Evolutionary conservation across 2,888 invertebrate species (phyloP).

Genomic region (Dioctria rufipes): DNA sequence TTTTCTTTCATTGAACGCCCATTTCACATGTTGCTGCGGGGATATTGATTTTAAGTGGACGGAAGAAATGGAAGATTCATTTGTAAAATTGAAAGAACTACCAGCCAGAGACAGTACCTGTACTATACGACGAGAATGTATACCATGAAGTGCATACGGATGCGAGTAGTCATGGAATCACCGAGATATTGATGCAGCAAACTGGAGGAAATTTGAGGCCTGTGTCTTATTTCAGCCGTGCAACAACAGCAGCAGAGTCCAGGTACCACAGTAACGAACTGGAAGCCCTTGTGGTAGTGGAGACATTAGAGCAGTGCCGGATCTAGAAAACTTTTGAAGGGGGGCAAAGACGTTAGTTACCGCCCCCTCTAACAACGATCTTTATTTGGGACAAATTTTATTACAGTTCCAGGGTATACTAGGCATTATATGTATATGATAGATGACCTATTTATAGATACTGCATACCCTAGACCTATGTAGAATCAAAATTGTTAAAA

Average conservation of each 20-base stretch:
- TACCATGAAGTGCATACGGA: background rate
- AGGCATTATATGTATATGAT: no score
- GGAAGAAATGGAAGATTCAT: background rate
- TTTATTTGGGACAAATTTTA: no score
- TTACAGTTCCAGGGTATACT: no score
- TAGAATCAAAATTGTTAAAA: no score
- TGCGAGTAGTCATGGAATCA: background rate
- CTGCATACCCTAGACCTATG: no score
- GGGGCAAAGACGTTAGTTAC: no score
- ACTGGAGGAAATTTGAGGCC: background rate
- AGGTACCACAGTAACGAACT: background rate
- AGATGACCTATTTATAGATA: no score
- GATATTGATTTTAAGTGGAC: background rate
- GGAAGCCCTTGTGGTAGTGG: background rate
- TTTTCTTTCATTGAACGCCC: background rate
- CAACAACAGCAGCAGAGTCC: background rate
- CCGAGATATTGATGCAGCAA: background rate
- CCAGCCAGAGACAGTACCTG: constrained; percentile 6
- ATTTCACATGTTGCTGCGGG: background rate
- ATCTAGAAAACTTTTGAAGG: no score
- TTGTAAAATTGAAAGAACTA: background rate
- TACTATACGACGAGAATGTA: background rate
- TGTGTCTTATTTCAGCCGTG: background rate
- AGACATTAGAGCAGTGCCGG: no score
- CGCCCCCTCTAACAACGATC: no score